Evolutionary conservation across 2,888 invertebrate species (phyloP), one percentile per base, ranked within the genome.

Genomic region (Timema cristinae): DNA sequence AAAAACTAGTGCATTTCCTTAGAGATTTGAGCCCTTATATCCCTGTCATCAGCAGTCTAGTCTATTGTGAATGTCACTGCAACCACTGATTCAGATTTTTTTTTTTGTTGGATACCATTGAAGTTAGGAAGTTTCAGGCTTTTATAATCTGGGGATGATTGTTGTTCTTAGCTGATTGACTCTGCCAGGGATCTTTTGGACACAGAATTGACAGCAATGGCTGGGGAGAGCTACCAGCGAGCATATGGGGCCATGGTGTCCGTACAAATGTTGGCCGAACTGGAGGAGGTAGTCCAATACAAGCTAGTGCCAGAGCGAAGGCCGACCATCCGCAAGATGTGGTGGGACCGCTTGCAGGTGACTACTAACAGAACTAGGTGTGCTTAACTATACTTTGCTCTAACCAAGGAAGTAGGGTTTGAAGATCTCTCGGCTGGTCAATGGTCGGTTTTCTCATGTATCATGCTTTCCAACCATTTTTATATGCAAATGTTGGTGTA

Each of bases 221-320:
- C 95, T 0, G 94, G 95, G 0, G 97, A 98, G 80, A 96, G 95
- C 73, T 97, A 98, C 80, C 96, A 97, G 79, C 85, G 97, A 76
- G 97, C 97, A 0, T 97, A 97, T 79, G 94, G 94, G 32, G 94
- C 95, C 0, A 93, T 99, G 91, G 97, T 99, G 0, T 93, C 94
- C 76, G 98, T 97, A 0, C 99, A 99, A 81, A 93, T 98, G 86
- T 83, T 99, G 69, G 94, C 97, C 0, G 99, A 99, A 81, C 83
- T 99, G 71, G 99, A 99, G 81, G 99, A 99, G 84, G 95, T 96
- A 0, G 96, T 99, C 71, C 97, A 97, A 77, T 99, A 95, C 81
- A 96, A 97, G 81, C 84, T 97, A 56, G 92, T 97, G 15, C 91
- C 92, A 0, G 98, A 98, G 80, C 86, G 97, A 68, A 85, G 96